These are phyloP conservation scores for Caloenas nicobarica DNA, from an alignment of 2,113 vertebrate genomes.

Conservation along the genomic window DNA sequence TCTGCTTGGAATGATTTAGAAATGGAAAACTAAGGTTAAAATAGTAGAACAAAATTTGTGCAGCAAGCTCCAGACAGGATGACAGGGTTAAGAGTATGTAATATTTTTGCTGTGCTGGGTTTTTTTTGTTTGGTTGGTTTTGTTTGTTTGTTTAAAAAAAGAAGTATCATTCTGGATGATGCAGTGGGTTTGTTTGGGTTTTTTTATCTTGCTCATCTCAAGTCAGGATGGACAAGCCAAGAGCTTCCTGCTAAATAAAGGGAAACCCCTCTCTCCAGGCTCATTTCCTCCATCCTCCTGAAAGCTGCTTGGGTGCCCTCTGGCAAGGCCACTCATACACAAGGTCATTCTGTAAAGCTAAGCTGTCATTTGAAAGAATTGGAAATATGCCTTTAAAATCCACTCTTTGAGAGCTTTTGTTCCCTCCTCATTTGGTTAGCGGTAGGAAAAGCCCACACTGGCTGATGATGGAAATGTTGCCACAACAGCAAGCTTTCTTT, in stretches of 20 bases:
- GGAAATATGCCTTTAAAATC: neutral
- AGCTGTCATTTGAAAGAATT: neutral
- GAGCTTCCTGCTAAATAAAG: neutral
- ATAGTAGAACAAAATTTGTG: slow-evolving; percentile 50
- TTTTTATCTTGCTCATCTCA: neutral
- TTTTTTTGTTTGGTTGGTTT: too few relatives aligned
- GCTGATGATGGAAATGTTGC: neutral
- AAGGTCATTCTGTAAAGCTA: neutral
- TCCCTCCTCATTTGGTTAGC: neutral
- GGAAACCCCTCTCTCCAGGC: neutral
- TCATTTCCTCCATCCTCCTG: neutral
- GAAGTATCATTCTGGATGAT: neutral
- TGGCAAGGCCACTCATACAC: neutral
- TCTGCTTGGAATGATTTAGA: slow-evolving; percentile 19
- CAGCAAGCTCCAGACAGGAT: neutral
- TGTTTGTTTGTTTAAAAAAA: neutral
- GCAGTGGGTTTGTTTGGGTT: neutral
- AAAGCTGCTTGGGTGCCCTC: neutral
- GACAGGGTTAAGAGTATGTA: neutral
- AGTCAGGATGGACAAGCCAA: neutral
- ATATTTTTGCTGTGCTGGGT: neutral
- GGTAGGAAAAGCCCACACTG: neutral
- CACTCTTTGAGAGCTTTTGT: neutral
- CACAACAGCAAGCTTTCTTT: neutral
- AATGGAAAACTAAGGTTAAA: slow-evolving; percentile 50